Conservation (phyloP, 2,888 invertebrate species). For the Dexiosoma caninum region DNA sequence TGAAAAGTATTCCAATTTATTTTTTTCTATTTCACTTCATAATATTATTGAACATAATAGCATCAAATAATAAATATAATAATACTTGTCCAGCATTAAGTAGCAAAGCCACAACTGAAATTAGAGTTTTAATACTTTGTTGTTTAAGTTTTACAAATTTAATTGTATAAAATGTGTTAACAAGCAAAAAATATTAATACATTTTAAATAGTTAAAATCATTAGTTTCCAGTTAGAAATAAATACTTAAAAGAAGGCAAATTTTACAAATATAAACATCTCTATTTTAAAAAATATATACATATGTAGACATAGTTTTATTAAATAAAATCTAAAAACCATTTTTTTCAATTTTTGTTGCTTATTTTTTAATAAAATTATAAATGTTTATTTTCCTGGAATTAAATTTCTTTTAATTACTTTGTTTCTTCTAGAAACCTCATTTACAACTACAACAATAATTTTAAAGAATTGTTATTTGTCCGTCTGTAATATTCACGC, state of each 20-base stretch:
- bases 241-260: too few relatives aligned
- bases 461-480: constrained; percentile 20
- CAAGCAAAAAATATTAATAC: neutral
- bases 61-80: neutral
- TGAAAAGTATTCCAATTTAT: neutral
- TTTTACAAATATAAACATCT: too few relatives aligned
- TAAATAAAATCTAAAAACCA: too few relatives aligned
- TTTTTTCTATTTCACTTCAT: neutral
- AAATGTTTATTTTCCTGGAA: too few relatives aligned
- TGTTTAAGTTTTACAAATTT: neutral
- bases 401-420: too few relatives aligned
- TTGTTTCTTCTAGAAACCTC: too few relatives aligned
- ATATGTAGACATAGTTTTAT: too few relatives aligned
- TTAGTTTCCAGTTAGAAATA: too few relatives aligned
- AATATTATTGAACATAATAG: neutral
- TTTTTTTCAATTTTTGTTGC: too few relatives aligned
- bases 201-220: neutral
- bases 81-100: neutral
- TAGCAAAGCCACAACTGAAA: neutral
- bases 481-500: constrained; percentile 21
- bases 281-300: too few relatives aligned
- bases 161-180: constrained; percentile 39
- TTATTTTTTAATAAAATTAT: too few relatives aligned
- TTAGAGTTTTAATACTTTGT: constrained; percentile 12
- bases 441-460: neutral